Evolutionary conservation across 1,140 invertebrate species (phyloP).

Genomic region (Euwallacea fornicatus): DNA sequence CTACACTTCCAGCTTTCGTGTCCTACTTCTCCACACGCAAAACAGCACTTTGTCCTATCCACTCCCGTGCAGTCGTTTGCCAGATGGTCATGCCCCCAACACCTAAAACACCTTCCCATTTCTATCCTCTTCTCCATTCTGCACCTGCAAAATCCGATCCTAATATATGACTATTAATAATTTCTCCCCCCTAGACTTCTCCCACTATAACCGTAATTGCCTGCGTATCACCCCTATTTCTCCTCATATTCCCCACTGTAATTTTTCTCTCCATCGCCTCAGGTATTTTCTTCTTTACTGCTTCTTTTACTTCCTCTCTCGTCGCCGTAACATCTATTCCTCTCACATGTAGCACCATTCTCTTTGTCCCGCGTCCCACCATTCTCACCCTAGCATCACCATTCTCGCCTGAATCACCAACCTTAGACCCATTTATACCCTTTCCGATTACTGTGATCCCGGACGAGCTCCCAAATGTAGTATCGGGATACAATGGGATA

Average conservation of each 20-base stretch:
- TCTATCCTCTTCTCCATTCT: slow-evolving; percentile 18
- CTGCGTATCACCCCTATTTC: background rate
- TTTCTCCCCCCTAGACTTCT: slow-evolving; percentile 9
- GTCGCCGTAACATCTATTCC: slow-evolving; percentile 21
- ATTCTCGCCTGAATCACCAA: no score
- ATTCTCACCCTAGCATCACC: background rate
- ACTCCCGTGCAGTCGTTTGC: slow-evolving; percentile 23
- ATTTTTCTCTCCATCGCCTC: background rate
- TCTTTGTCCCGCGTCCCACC: background rate
- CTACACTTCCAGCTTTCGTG: no score
- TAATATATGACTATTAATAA: background rate
- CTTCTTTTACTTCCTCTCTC: slow-evolving; percentile 9
- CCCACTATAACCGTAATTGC: slow-evolving; percentile 11
- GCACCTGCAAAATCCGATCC: slow-evolving; percentile 13
- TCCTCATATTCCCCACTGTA: background rate
- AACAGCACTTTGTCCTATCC: slow-evolving; percentile 21
- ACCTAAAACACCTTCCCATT: slow-evolving; percentile 36
- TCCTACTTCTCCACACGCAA: slow-evolving; percentile 28
- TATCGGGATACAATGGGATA: no score
- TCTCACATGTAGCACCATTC: slow-evolving; percentile 9
- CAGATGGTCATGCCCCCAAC: slow-evolving; percentile 31
- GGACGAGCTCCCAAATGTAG: no score
- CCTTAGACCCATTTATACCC: no score
- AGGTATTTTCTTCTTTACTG: background rate
- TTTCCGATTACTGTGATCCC: no score